Evolutionary conservation across 2,113 vertebrate species (phyloP).

Genomic region (Phyllopteryx taeniolatus): DNA sequence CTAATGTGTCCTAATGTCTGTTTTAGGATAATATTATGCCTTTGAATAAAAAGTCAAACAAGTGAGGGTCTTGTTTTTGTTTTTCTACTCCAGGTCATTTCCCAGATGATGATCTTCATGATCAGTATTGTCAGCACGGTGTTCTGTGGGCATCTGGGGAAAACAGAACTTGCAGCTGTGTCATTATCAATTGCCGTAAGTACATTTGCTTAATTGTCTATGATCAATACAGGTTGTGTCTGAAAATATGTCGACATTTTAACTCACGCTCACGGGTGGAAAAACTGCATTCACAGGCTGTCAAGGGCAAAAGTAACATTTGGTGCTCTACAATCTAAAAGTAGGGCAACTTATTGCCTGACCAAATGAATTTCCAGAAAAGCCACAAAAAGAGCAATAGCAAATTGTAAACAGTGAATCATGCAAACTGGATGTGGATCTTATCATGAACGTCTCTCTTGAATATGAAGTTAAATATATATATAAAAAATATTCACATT

Average conservation of each 20-base stretch:
- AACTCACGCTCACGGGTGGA: neutral
- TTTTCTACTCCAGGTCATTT: constrained; percentile 71
- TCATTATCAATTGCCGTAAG: constrained; percentile 49
- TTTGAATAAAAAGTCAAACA: neutral
- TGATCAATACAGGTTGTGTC: neutral
- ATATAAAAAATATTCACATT: too few species aligned
- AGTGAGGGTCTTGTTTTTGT: neutral
- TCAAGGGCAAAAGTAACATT: neutral
- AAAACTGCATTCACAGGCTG: neutral
- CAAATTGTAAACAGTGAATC: too few species aligned
- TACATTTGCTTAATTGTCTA: neutral
- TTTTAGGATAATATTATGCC: neutral
- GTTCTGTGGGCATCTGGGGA: constrained; percentile 89
- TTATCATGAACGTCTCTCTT: too few species aligned
- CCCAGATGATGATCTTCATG: constrained; percentile 84
- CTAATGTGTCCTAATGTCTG: neutral
- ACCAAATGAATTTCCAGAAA: too few species aligned
- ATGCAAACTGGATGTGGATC: too few species aligned
- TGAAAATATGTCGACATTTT: neutral
- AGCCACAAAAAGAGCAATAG: too few species aligned
- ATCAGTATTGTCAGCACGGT: constrained; percentile 86
- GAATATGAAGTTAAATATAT: too few species aligned
- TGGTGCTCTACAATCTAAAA: neutral
- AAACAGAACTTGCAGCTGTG: constrained; percentile 43
- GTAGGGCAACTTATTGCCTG: neutral